Evolutionary conservation across 2,888 invertebrate species (phyloP).

Genomic region (Ptilodon capucinus): DNA sequence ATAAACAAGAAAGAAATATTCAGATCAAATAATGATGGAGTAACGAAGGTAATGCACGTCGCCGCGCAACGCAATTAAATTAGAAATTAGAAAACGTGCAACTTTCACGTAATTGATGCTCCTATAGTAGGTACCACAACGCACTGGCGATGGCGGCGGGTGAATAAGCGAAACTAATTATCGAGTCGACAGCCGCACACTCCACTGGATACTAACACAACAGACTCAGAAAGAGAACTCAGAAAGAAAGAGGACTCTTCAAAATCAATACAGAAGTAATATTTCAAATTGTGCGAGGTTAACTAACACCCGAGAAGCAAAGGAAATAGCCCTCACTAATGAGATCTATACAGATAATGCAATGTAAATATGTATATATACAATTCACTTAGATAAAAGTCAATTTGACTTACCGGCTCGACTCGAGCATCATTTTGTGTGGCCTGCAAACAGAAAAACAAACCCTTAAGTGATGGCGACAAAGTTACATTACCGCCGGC

Average conservation of each 20-base stretch:
- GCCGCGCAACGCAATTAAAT: constrained; percentile 47
- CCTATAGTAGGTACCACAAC: constrained; percentile 42
- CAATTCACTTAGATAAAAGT: constrained; percentile 10
- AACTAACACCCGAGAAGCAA: constrained; percentile 15
- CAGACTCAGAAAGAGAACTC: constrained; percentile 17
- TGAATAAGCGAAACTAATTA: constrained; percentile 67
- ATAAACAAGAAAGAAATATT: constrained; percentile 10
- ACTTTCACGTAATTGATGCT: constrained; percentile 66
- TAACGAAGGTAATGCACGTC: constrained; percentile 22
- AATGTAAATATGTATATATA: constrained; percentile 8
- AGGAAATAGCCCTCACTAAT: neutral
- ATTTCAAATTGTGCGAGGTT: constrained; percentile 15
- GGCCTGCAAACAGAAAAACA: constrained; percentile 66
- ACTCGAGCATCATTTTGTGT: constrained; percentile 81
- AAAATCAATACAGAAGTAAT: constrained; percentile 11
- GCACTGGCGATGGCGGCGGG: constrained; percentile 39
- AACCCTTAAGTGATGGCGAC: constrained; percentile 25
- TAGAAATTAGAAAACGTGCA: constrained; percentile 64
- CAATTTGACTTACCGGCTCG: constrained; percentile 68
- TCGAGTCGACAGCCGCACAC: constrained; percentile 36
- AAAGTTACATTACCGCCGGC: constrained; percentile 8
- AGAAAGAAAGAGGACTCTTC: constrained; percentile 18
- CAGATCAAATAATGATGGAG: constrained; percentile 18
- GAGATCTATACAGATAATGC: constrained; percentile 8
- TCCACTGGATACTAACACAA: neutral